These are phyloP conservation scores for human (Homo sapiens) DNA, from an alignment of 2,113 vertebrate species.

Conservation along the genomic window GRCh38 chr1:118559001-118559500, in stretches of 20 bases:
- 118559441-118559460: conserved; percentile 86
- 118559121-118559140: neutral
- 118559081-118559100: neutral
- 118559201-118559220: conserved; percentile 85
- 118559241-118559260: conserved; percentile 93
- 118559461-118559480: conserved; percentile 86
- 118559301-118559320: conserved; percentile 91
- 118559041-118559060: neutral
- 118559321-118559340: conserved; percentile 88
- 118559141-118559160: neutral
- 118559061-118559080: neutral
- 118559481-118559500: conserved; percentile 78
- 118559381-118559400: conserved; percentile 84
- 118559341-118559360: conserved; percentile 85
- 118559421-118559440: conserved; percentile 89
- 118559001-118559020: neutral
- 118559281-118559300: conserved; percentile 94
- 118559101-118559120: neutral
- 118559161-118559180: conserved; percentile 84
- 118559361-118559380: conserved; percentile 82
- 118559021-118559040: neutral
- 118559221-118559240: conserved; percentile 84
- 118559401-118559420: conserved; percentile 89
- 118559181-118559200: conserved; percentile 81
- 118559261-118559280: conserved; percentile 90